These are phyloP conservation scores for Notiomystis cincta DNA, from an alignment of 2,113 vertebrate genomes.

Conservation along the genomic window DNA sequence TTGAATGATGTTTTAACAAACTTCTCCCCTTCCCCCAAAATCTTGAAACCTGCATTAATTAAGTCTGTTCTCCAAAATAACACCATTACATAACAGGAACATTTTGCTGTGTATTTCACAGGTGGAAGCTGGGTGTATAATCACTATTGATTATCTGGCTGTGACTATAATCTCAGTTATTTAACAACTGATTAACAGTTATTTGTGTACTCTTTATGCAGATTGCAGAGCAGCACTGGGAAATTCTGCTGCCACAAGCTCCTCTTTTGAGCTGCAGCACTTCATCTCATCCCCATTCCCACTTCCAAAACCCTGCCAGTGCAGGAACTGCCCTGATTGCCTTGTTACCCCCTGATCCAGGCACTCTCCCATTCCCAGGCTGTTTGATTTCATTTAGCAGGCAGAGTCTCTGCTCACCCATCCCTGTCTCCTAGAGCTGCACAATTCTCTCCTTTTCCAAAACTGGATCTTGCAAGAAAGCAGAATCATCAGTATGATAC, in stretches of 20 bases:
- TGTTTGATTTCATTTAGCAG: not conserved
- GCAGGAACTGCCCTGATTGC: not conserved
- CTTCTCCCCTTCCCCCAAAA: not conserved
- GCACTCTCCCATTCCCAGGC: not conserved
- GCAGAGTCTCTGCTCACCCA: not conserved
- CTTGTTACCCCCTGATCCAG: not conserved
- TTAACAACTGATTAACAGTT: not conserved
- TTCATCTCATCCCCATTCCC: not conserved
- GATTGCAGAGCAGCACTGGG: not conserved
- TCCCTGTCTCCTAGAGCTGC: not conserved
- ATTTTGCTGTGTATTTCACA: not conserved
- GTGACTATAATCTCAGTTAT: not conserved
- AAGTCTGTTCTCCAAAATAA: not conserved
- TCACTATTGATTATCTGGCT: not conserved
- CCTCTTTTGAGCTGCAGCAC: not conserved
- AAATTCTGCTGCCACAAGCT: not conserved
- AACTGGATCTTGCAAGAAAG: not conserved
- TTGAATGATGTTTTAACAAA: not conserved
- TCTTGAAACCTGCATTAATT: not conserved
- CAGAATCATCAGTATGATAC: not conserved
- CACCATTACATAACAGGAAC: fast-evolving
- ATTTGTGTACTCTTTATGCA: not conserved
- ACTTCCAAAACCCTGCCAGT: not conserved
- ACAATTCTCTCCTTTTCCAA: not conserved
- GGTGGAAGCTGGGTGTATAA: not conserved